A percentile compares a stretch with the other conserved stretches of the same genome.
These are phyloP conservation scores for Drosophila pruinosa DNA, from an alignment of 1,140 invertebrate species.

Conservation along the genomic window DNA sequence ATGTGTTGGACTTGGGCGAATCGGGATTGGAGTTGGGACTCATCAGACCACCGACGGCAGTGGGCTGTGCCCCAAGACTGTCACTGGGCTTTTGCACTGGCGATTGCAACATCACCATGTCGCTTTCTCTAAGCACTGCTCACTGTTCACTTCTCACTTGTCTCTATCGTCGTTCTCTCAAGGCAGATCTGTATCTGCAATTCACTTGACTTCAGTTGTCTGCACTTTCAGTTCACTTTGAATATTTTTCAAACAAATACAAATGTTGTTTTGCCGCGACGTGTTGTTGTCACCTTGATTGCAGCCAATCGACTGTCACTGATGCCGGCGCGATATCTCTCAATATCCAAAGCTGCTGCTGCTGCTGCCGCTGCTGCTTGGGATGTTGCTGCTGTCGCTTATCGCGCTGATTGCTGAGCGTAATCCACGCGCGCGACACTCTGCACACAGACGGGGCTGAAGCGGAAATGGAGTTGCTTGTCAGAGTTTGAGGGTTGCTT, in stretches of 20 bases:
- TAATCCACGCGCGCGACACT: conserved; percentile 69
- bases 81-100: conserved; percentile 71
- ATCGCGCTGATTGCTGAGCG: conserved; percentile 55
- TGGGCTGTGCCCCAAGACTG: conserved; percentile 41
- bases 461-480: conserved; percentile 49
- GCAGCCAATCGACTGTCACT: conserved; percentile 82
- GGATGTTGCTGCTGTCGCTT: conserved; percentile 33
- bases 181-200: neutral
- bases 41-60: conserved; percentile 66
- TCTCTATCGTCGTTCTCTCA: conserved; percentile 25
- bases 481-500: conserved; percentile 24
- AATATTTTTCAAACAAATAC: too few species aligned
- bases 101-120: conserved; percentile 83
- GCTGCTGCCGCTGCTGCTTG: conserved; percentile 4
- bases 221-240: neutral
- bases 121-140: neutral
- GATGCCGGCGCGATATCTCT: conserved; percentile 50
- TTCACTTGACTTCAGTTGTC: conserved; percentile 27
- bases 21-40: conserved; percentile 79
- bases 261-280: conserved; percentile 55
- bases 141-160: neutral
- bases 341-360: conserved; percentile 46
- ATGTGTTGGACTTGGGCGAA: conserved; percentile 78
- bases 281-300: conserved; percentile 73
- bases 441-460: conserved; percentile 50